Percentiles rank a stretch among this genome's conserved stretches.
Evolutionary conservation across 2,888 invertebrate species (phyloP).

Genomic region (Muscina levida): DNA sequence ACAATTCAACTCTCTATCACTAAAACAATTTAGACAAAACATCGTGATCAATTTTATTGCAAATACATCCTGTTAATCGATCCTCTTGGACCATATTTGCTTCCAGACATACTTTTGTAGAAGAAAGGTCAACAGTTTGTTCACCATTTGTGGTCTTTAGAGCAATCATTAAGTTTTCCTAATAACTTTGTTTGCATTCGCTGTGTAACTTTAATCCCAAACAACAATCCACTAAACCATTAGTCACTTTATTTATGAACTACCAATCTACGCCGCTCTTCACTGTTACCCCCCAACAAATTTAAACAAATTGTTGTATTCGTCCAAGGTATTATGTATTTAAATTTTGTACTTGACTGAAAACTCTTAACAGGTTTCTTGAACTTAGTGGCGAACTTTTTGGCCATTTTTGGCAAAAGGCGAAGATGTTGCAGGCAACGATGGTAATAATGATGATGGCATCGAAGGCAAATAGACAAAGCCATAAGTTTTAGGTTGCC

Average conservation of each 20-base stretch:
- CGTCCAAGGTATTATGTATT: conserved; percentile 36
- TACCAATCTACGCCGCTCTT: too few species aligned
- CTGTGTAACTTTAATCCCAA: conserved; percentile 5
- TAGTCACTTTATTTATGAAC: not conserved
- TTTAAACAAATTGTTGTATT: conserved; percentile 13
- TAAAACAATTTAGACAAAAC: too few species aligned
- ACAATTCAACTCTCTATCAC: too few species aligned
- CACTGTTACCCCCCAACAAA: not conserved
- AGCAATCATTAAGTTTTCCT: conserved; percentile 49
- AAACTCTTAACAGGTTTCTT: conserved; percentile 65
- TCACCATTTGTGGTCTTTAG: not conserved
- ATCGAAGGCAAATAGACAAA: not conserved
- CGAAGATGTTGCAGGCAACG: conserved; percentile 14
- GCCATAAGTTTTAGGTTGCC: conserved; percentile 52
- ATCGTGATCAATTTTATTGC: not conserved
- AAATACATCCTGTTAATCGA: not conserved
- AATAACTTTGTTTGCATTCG: conserved; percentile 16
- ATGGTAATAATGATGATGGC: conserved; percentile 30
- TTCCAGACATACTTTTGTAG: too few species aligned
- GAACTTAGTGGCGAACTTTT: conserved; percentile 64
- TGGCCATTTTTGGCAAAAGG: conserved; percentile 31
- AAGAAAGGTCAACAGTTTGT: not conserved
- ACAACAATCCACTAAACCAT: not conserved
- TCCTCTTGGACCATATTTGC: too few species aligned
- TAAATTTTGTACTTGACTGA: conserved; percentile 51